phyloP scores from a whole-genome alignment of 2,888 invertebrate genomes.

The Alcis repandata region DNA sequence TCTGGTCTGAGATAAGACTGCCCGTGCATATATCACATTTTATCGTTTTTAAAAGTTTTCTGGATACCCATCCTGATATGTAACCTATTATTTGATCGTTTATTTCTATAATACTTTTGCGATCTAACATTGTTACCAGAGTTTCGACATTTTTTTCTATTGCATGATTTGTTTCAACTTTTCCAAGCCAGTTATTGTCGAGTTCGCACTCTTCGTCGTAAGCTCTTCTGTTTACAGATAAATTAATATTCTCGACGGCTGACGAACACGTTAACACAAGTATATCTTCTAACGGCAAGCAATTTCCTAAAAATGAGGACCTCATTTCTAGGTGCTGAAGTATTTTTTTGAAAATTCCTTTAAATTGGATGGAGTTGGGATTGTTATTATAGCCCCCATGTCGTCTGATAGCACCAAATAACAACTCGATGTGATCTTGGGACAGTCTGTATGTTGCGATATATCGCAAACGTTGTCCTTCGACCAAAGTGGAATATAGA shows the following conservation, averaged over 20 bases:
- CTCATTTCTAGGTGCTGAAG: slow-evolving; percentile 29
- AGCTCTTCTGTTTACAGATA: neutral
- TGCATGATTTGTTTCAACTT: too few species aligned
- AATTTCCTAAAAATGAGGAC: slow-evolving; percentile 35
- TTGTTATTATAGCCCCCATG: too few species aligned
- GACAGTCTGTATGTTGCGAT: neutral
- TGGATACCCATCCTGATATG: slow-evolving; percentile 1
- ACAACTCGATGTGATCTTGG: neutral
- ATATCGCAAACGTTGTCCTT: neutral
- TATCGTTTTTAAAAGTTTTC: neutral
- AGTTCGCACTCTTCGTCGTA: neutral
- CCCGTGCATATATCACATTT: neutral
- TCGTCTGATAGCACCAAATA: too few species aligned
- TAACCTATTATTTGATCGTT: too few species aligned
- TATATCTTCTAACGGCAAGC: slow-evolving; percentile 34
- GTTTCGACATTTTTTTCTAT: too few species aligned
- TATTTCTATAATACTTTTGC: too few species aligned
- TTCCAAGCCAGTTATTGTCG: too few species aligned
- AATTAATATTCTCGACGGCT: slow-evolving; percentile 24
- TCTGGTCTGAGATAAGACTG: neutral
- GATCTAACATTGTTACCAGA: too few species aligned
- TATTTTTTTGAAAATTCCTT: slow-evolving; percentile 35
- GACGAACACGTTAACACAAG: slow-evolving; percentile 31
- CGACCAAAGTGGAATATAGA: neutral
- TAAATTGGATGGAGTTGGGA: slow-evolving; percentile 24